Percentiles rank a stretch among this genome's conserved stretches.
Evolutionary conservation across 2,797 vertebrate species (phyloP).

Genomic region (Crocodylus rhombifer): DNA sequence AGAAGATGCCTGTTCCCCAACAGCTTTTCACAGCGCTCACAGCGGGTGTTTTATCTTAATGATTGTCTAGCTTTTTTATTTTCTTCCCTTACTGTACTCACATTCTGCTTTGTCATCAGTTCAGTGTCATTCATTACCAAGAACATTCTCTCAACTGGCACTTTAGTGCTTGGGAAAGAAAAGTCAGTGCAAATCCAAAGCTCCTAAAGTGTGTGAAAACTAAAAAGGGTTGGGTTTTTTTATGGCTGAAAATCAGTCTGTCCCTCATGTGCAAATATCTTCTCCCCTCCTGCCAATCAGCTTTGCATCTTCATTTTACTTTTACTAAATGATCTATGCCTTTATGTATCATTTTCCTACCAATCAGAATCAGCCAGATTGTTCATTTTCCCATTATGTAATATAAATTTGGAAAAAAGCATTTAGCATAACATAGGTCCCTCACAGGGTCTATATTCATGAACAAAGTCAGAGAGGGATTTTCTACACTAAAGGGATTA

Average conservation of each 20-base stretch:
- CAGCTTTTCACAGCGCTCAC: conserved; percentile 33
- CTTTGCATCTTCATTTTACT: conserved; percentile 19
- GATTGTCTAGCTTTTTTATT: conserved; percentile 42
- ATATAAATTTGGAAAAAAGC: neutral
- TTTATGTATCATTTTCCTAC: conserved; percentile 7
- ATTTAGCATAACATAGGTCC: neutral
- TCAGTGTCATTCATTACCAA: conserved; percentile 33
- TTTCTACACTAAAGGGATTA: neutral
- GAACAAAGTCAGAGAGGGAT: neutral
- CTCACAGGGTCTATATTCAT: neutral
- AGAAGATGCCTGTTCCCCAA: conserved; percentile 25
- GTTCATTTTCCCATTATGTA: conserved; percentile 2
- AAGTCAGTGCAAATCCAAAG: conserved; percentile 37
- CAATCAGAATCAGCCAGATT: conserved; percentile 22
- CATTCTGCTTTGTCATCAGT: conserved; percentile 62
- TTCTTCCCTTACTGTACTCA: conserved; percentile 10
- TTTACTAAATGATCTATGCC: conserved; percentile 34
- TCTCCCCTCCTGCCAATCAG: neutral
- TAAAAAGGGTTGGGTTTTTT: conserved; percentile 17
- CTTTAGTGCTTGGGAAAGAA: conserved; percentile 49
- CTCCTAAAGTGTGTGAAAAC: neutral
- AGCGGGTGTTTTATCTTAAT: conserved; percentile 58
- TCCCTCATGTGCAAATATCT: neutral
- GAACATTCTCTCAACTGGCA: conserved; percentile 33
- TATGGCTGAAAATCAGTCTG: conserved; percentile 3